Base-by-base conservation (phyloP, 2,888 invertebrate species). In the Cerceris rybyensis region DNA sequence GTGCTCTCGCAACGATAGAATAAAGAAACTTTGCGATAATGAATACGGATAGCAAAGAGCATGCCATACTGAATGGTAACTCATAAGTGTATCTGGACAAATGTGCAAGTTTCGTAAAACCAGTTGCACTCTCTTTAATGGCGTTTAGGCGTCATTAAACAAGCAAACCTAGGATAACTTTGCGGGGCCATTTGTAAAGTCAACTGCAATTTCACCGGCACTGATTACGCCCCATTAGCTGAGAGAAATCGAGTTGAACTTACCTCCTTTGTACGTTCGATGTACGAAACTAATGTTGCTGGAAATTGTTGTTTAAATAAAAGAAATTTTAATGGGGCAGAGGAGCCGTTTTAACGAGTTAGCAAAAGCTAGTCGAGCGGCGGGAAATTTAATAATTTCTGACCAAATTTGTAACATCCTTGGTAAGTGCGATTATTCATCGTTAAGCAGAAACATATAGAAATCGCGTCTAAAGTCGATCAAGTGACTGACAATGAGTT, bases 141-240 rank as follows among this genome's bases (percentile, higher is more conserved):
- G 39, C 52, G 60, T 69, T 69, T 70, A 66, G 61, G 41, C 60
- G 57, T 61, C 75, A 49, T 77, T 70, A 75, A 75, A 63, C 67
- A 63, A 39, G 41, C 61, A 43, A 61, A 66, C 59, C 55, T 52
- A 43, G 69, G 60, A 65, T 75, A 75, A 65, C 49, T 57, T 58
- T 13, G 75, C 68, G 68, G 11, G 7, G 59, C 59, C 75, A 55
- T 76, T 76, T 58, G 60, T 75, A 75, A 77, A 74, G 46, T 68
- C 74, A 68, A 59, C 63, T 64, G 58, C 74, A 76, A 74, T 63
- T 74, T 74, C 74, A 63, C 74, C 42, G 54, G 49, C 64, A 59
- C 59, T 60, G 75, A 76, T 75, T 69, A 64, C 46, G 49, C 63
- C 54, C 68, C 68, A n/a, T 55, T 66, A 58, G 17, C 58, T 13